These are phyloP conservation scores for Drosophila kurseongensis DNA, from an alignment of 1,140 invertebrate species.

Conservation along the genomic window DNA sequence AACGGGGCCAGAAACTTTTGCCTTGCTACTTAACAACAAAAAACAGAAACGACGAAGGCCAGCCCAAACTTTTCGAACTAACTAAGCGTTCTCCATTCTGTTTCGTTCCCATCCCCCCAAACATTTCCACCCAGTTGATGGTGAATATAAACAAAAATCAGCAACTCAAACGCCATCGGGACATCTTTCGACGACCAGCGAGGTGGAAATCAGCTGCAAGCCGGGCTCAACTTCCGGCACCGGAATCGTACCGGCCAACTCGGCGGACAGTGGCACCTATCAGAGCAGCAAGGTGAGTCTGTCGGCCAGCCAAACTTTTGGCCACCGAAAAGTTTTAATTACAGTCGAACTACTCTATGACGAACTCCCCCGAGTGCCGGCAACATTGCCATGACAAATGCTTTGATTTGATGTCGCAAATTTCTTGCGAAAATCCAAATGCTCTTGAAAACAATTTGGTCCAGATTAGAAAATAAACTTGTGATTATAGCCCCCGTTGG, in stretches of 20 bases:
- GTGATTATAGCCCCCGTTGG: constrained; percentile 25
- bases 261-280: constrained; percentile 75
- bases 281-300: constrained; percentile 81
- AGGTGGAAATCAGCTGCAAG: constrained; percentile 84
- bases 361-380: constrained; percentile 24
- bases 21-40: constrained; percentile 65
- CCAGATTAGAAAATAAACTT: constrained; percentile 30
- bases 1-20: constrained; percentile 59
- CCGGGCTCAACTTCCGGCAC: constrained; percentile 65
- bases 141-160: constrained; percentile 85
- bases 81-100: constrained; percentile 57
- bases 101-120: constrained; percentile 13
- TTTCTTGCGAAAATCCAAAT: constrained; percentile 30
- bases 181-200: constrained; percentile 84
- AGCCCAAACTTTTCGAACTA: constrained; percentile 60
- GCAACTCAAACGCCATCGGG: constrained; percentile 85
- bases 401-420: constrained; percentile 44
- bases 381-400: constrained; percentile 44
- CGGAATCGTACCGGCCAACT: constrained; percentile 46
- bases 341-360: constrained; percentile 56
- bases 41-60: constrained; percentile 25
- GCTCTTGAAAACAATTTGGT: constrained; percentile 26
- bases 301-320: constrained; percentile 48
- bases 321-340: constrained; percentile 52
- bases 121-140: constrained; percentile 72